Base-by-base conservation (phyloP, 2,797 vertebrate species). In the Falco cherrug region DNA sequence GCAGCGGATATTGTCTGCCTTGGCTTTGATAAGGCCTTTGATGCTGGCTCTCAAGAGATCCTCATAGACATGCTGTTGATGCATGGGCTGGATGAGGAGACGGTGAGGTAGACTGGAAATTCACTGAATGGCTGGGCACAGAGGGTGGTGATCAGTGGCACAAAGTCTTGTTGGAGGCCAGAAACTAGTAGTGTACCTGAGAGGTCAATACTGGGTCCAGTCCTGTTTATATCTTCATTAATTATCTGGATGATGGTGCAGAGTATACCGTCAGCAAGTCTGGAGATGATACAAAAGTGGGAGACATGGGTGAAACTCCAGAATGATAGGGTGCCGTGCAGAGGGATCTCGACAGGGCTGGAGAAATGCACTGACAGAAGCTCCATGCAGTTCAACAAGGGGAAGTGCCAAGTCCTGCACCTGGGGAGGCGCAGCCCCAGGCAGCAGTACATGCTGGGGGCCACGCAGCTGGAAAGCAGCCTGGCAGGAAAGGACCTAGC, bases 261-360 rank as follows among this genome's bases (percentile, higher is more conserved):
- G 25, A 41, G 14, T 11, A 2, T 90, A 41, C 26, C 17, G 16
- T 69, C 18, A 51, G 26, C 2, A 6, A 57, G 15, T 60, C 17
- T 73, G 16, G 22, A 77, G 26, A 4, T 68, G 39, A 8, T 59
- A 64, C 17, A 31, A 59, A 33, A 70, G 7, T 63, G 16, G 18
- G 18, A 79, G 28, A 60, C 16, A 13, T 17, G 9, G 24, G 13
- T 2, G 5, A 22, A 65, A 6, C 17, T 57, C 18, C 2, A 6
- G 41, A 33, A n/a, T 0, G 0, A 13, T 76, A 41, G 20, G 6
- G 7, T 17, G 0, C 43, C 1, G 0, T 59, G 43, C 70, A 80
- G 47, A 65, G 31, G 9, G 15, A 45, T 37, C 31, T 79, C 0
- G 0, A 7, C 13, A 73, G 19, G 17, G 17, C 25, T 53, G 19